Percentiles rank a stretch among this genome's conserved stretches.
Conservation (phyloP, 2,113 vertebrate genomes). For the Irena cyanogastra region DNA sequence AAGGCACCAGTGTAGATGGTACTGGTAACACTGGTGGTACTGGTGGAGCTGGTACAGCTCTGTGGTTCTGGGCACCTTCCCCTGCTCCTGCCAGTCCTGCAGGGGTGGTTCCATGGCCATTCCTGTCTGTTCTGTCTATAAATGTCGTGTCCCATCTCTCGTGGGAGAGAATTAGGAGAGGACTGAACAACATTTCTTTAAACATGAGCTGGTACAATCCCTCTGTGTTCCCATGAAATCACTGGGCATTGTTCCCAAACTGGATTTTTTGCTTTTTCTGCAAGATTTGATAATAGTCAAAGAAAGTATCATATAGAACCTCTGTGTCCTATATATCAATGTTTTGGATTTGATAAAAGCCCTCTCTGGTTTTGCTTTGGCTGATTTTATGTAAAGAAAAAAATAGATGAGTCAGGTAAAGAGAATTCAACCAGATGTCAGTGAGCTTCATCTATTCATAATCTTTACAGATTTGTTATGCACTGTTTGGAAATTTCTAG, state of each 20-base stretch:
- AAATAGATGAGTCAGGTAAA: neutral
- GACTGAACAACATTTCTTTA: neutral
- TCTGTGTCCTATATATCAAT: neutral
- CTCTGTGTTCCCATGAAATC: neutral
- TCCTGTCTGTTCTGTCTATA: neutral
- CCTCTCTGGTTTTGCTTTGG: neutral
- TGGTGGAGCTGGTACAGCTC: neutral
- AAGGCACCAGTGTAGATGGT: neutral
- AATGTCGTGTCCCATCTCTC: no score
- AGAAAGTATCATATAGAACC: neutral
- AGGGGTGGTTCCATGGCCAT: rapidly evolving
- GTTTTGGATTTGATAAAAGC: neutral
- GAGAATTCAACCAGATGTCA: neutral
- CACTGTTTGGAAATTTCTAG: neutral
- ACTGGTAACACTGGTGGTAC: no score
- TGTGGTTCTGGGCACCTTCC: neutral
- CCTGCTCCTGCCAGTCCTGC: neutral
- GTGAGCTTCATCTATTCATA: neutral
- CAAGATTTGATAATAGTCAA: neutral
- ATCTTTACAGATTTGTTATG: neutral
- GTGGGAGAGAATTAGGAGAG: neutral
- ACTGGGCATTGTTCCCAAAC: neutral
- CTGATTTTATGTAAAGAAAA: neutral
- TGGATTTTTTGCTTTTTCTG: neutral
- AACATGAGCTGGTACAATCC: neutral